Evolutionary conservation across 1,140 invertebrate genomes (phyloP), one percentile per base, ranked within the genome.

Genomic region (Anagrus nilaparvatae): DNA sequence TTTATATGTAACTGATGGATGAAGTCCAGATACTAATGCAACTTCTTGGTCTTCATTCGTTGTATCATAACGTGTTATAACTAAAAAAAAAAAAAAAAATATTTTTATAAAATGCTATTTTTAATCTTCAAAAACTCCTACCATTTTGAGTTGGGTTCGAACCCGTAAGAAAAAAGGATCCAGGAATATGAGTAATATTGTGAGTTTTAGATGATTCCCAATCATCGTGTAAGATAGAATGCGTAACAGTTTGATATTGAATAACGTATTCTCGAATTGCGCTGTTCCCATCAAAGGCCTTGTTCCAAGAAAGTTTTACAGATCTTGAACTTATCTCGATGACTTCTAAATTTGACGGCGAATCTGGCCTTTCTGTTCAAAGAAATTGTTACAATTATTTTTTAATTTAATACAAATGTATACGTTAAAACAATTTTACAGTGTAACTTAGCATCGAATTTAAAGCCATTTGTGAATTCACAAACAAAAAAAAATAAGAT

Each of bases 231-330:
- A 60, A 56, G 34, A 60, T 58, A 25, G 61, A 62, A 33, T 66
- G 62, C 18, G 70, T 71, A 14, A 80, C 59, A 0, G 78, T 69
- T 48, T 78, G 72, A 58, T 81, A 81, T 60, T 85, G 81, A 44
- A 84, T 75, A 31, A 82, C 65, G 59, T 86, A 88, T 33, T 75
- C 74, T 18, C 76, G 68, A 17, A 90, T 74, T 0, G 78, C 75
- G 35, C 79, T 81, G 59, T 88, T 87, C 16, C 87, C 87, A 59
- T 87, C 79, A 58, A 82, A 88, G 1, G 82, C 79, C 35, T 74
- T 73, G 30, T 73, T 71, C 85, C 85, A 89, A 5, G 75, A 67
- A 3, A 90, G 56, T 23, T 73, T 71, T 10, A 82, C 78, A 9
- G 72, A 75, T 36, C 83, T 69, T 9, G 80, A 78, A 14, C 72